A percentile compares a stretch with the other conserved stretches of the same genome.
Evolutionary conservation across 2,888 invertebrate genomes (phyloP).

Genomic region (Cryptophagus acutangulus): DNA sequence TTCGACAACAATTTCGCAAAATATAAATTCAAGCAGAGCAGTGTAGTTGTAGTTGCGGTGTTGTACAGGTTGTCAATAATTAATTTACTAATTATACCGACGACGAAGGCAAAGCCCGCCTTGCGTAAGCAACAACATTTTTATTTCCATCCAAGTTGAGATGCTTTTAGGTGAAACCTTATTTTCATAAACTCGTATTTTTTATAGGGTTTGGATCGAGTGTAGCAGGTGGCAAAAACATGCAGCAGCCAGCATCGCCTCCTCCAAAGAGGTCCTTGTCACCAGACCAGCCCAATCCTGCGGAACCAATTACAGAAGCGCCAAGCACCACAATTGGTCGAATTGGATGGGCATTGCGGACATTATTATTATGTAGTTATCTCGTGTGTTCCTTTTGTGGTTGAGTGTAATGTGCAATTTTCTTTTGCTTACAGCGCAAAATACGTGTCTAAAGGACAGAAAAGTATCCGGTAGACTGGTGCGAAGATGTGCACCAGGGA

Average conservation of each 20-base stretch:
- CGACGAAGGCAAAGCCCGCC: no score
- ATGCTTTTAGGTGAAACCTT: no score
- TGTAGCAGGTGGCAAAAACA: conserved; percentile 36
- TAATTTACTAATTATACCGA: no score
- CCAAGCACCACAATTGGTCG: conserved; percentile 63
- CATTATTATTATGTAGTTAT: conserved; percentile 57
- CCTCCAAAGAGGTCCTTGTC: conserved; percentile 55
- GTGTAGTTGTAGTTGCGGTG: no score
- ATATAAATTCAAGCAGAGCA: no score
- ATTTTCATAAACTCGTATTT: no score
- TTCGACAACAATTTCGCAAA: no score
- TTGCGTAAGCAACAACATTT: no score
- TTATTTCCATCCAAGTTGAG: no score
- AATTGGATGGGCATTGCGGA: conserved; percentile 66
- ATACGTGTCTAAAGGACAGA: conserved; percentile 48
- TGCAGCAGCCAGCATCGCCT: conserved; percentile 49
- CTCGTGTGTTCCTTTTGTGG: background rate
- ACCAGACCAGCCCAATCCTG: conserved; percentile 63
- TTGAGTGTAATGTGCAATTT: conserved; percentile 47
- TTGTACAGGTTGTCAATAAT: no score
- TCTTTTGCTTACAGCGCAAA: conserved; percentile 62
- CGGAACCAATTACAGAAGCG: conserved; percentile 61
- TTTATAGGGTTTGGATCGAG: conserved; percentile 53
- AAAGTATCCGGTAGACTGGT: conserved; percentile 59
- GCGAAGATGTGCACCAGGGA: conserved; percentile 68